Conservation (phyloP, 2,888 invertebrate species). For the Tinea pellionella region DNA sequence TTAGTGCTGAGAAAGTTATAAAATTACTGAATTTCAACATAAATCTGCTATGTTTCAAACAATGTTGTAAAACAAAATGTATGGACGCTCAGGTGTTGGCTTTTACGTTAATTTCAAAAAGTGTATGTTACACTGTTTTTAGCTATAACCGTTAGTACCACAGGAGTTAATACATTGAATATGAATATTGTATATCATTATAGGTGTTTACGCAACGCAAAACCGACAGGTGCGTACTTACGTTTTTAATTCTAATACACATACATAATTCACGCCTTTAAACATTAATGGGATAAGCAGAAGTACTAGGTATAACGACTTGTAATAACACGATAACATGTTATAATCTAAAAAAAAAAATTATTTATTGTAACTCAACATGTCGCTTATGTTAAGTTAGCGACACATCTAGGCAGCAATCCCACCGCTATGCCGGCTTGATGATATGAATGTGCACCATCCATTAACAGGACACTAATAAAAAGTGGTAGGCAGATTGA, state of each 20-base stretch:
- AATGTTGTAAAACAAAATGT: too few species aligned
- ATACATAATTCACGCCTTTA: background rate
- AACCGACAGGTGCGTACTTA: conserved; percentile 2
- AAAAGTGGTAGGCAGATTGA: too few species aligned
- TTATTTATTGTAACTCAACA: background rate
- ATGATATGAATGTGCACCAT: too few species aligned
- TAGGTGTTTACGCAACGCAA: conserved; percentile 5
- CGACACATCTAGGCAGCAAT: too few species aligned
- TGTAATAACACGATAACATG: background rate
- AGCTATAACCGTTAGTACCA: background rate
- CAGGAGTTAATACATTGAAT: background rate
- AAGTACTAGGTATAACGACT: background rate
- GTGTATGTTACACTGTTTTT: background rate
- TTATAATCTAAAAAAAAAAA: background rate
- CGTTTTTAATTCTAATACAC: background rate
- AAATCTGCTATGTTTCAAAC: too few species aligned
- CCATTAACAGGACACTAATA: too few species aligned
- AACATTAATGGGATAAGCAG: background rate
- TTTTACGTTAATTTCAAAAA: too few species aligned
- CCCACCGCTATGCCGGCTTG: too few species aligned
- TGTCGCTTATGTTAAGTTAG: too few species aligned
- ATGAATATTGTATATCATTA: conserved; percentile 4
- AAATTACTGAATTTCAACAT: too few species aligned
- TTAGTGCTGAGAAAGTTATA: too few species aligned
- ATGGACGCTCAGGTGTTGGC: too few species aligned